Evolutionary conservation across 2,113 vertebrate genomes (phyloP).

Genomic region (Silurus glanis): DNA sequence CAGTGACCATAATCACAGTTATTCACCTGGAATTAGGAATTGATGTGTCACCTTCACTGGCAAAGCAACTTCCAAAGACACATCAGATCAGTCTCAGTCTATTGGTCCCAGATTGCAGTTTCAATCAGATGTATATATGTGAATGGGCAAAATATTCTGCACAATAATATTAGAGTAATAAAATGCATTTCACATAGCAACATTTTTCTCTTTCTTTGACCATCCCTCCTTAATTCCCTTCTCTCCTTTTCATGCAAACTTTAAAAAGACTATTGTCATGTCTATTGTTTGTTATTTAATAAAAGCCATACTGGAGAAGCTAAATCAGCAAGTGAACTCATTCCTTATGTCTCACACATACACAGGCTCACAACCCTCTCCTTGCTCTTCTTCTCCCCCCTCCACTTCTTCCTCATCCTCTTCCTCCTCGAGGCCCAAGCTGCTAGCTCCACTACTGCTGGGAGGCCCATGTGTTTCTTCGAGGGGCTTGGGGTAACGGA

Average conservation of each 20-base stretch:
- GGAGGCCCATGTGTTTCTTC: conserved; percentile 61
- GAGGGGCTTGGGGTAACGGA: conserved; percentile 90
- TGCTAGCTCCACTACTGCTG: conserved; percentile 32
- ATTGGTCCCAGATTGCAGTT: conserved; percentile 69
- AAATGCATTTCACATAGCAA: conserved; percentile 50
- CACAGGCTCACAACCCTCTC: conserved; percentile 89
- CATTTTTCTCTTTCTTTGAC: conserved; percentile 38
- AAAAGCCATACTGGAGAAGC: conserved; percentile 16
- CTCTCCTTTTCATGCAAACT: conserved; percentile 36
- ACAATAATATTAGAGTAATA: conserved; percentile 48
- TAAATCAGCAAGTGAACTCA: conserved; percentile 5
- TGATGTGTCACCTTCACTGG: conserved; percentile 37
- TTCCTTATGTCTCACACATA: conserved; percentile 79
- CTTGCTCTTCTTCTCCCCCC: conserved; percentile 67
- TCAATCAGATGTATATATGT: conserved; percentile 29
- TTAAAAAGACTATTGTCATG: conserved; percentile 24
- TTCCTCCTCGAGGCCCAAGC: conserved; percentile 53
- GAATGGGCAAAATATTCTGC: conserved; percentile 52
- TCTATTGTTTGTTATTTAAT: conserved; percentile 38
- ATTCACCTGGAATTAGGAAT: conserved; percentile 44
- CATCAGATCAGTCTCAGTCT: conserved; percentile 52
- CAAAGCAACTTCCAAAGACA: conserved; percentile 48
- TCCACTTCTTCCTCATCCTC: conserved; percentile 61
- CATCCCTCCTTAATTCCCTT: conserved; percentile 10
- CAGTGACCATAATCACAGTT: conserved; percentile 22